Conservation (phyloP, 2,113 vertebrate species). For the Arothron firmamentum region DNA sequence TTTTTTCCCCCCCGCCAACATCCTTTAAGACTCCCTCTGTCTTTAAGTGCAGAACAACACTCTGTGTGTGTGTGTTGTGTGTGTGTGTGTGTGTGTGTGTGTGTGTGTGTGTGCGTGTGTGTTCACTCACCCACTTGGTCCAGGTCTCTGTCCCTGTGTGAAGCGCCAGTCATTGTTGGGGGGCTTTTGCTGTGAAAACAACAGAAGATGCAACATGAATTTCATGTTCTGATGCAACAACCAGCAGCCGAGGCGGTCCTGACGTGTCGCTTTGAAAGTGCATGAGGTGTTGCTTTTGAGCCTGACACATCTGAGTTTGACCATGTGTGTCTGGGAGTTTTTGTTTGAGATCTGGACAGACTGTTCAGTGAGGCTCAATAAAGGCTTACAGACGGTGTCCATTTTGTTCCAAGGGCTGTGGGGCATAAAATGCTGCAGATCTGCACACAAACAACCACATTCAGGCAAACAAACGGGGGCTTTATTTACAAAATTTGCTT, state of each 20-base stretch:
- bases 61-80: conserved; percentile 8
- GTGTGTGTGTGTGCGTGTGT: conserved; percentile 14
- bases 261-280: neutral
- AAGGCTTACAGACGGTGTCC: conserved; percentile 31
- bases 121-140: conserved; percentile 91
- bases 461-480: neutral
- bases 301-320: conserved; percentile 16
- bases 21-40: conserved; percentile 12
- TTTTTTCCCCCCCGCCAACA: neutral
- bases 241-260: neutral
- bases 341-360: conserved; percentile 12
- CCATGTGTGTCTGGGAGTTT: conserved; percentile 13
- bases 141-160: conserved; percentile 95
- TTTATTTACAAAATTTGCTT: conserved; percentile 2
- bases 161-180: conserved; percentile 97
- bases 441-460: conserved; percentile 2
- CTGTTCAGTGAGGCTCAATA: conserved; percentile 22
- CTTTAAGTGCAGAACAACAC: conserved; percentile 2
- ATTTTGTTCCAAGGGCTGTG: conserved; percentile 36
- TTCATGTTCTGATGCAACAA: conserved; percentile 10
- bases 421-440: conserved; percentile 21
- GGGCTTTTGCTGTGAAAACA: conserved; percentile 89
- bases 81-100: conserved; percentile 13
- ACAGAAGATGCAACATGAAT: conserved; percentile 44
- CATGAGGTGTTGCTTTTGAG: conserved; percentile 6